Conservation (phyloP, 2,797 vertebrate species). For the Carduelis carduelis region DNA sequence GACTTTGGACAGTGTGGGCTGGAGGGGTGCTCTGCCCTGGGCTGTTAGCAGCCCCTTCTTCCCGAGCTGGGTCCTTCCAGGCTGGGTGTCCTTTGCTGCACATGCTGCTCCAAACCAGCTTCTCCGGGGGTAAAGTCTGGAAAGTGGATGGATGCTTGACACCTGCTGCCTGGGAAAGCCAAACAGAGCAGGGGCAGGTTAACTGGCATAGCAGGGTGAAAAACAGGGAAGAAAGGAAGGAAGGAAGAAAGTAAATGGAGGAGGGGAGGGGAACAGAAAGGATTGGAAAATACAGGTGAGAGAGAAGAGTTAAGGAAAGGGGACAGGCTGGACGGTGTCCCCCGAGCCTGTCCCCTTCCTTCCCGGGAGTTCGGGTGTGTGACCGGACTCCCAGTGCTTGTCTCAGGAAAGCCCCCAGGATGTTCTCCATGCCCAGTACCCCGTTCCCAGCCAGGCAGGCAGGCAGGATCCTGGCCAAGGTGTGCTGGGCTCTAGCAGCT, state of each 20-base stretch:
- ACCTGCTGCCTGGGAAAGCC: slow-evolving; percentile 55
- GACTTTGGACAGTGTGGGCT: background rate
- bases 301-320: background rate
- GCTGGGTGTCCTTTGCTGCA: background rate
- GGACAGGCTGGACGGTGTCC: fast-evolving
- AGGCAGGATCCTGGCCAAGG: background rate
- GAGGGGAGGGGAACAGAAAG: background rate
- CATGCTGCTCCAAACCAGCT: background rate
- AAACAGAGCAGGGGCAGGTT: slow-evolving; percentile 4
- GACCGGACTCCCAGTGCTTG: background rate
- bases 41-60: background rate
- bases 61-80: background rate
- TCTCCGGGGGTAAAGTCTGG: background rate
- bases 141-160: slow-evolving; percentile 9
- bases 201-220: background rate
- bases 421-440: background rate
- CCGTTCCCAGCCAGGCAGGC: background rate
- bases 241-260: background rate
- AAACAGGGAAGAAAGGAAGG: background rate
- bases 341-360: background rate
- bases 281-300: background rate
- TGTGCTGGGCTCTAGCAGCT: slow-evolving; percentile 5
- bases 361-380: fast-evolving
- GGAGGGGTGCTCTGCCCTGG: background rate
- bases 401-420: background rate